Percentiles rank a stretch among this genome's conserved stretches.
These are phyloP conservation scores for Heliconius cydno DNA, from an alignment of 2,888 invertebrate genomes.

Conservation along the genomic window DNA sequence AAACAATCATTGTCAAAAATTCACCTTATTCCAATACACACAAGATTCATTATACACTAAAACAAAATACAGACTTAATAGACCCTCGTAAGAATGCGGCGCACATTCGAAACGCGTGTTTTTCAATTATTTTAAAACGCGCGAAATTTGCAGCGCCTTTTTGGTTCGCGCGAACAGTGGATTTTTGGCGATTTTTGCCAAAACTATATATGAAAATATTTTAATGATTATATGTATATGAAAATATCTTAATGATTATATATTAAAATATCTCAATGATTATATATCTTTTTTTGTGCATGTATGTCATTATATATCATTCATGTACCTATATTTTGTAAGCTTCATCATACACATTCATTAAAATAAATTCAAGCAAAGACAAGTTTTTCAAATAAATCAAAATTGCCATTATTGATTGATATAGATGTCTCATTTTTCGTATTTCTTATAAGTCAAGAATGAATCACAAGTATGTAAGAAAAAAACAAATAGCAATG, in stretches of 20 bases:
- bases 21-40: slow-evolving; percentile 19
- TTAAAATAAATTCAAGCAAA: slow-evolving; percentile 4
- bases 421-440: slow-evolving; percentile 24
- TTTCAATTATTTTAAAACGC: slow-evolving; percentile 70
- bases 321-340: background rate
- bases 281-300: background rate
- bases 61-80: slow-evolving; percentile 57
- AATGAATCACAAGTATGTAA: background rate
- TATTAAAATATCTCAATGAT: background rate
- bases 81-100: slow-evolving; percentile 66
- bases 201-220: slow-evolving; percentile 4
- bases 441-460: background rate
- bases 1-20: slow-evolving; percentile 25
- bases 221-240: background rate
- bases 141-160: slow-evolving; percentile 53
- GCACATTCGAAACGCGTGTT: slow-evolving; percentile 64
- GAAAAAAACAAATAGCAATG: background rate
- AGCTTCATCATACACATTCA: background rate
- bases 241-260: background rate
- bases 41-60: slow-evolving; percentile 40
- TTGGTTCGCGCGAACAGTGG: slow-evolving; percentile 47
- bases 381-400: slow-evolving; percentile 24
- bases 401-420: slow-evolving; percentile 33
- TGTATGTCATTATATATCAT: too few relatives aligned
- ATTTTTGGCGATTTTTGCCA: slow-evolving; percentile 48